Evolutionary conservation across 2,113 vertebrate species (phyloP), one percentile per base, ranked within the genome.

Genomic region (Pogona vitticeps): DNA sequence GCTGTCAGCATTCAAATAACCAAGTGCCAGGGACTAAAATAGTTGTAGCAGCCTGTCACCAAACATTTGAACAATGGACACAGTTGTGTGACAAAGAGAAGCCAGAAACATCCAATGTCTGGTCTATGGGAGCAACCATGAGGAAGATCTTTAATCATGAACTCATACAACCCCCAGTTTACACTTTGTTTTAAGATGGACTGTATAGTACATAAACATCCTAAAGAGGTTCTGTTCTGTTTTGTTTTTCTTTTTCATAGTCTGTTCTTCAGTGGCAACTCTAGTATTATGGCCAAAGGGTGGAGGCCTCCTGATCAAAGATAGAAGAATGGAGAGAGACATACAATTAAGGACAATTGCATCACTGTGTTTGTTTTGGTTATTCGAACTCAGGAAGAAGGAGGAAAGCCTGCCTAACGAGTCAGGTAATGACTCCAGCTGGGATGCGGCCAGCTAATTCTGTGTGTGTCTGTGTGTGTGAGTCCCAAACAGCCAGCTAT

Each of bases 31-130:
- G 42, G 17, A 82, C 42, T 73, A 82, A 87, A 87, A 82, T 82
- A 87, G 85, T 76, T 82, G 79, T 40, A 40, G 85, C 80, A 87
- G 79, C 70, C 85, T 87, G 85, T 76, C 79, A n/a, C 40, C 42
- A 76, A 87, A 87, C 26, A 86, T 67, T 73, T 65, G 61, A 82
- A 76, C 26, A 38, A 38, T 76, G 72, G 61, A 28, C 71, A 68
- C n/a, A 61, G 52, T 61, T 67, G 67, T 61, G 42, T 20, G 23
- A 52, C 6, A 58, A 23, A 56, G 14, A 31, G 6, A 81, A 46
- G 31, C 38, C 58, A 76, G 26, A 52, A 63, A 84, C 26, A 42
- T 42, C 38, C 80, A 52, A 38, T 40, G 77, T 3, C 58, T 80
- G 59, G 61, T 76, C 79, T 70, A 72, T 38, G 42, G 52, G n/a